These are phyloP conservation scores for Harlomillsia oculata DNA, from an alignment of 1,140 invertebrate genomes.

Conservation along the genomic window DNA sequence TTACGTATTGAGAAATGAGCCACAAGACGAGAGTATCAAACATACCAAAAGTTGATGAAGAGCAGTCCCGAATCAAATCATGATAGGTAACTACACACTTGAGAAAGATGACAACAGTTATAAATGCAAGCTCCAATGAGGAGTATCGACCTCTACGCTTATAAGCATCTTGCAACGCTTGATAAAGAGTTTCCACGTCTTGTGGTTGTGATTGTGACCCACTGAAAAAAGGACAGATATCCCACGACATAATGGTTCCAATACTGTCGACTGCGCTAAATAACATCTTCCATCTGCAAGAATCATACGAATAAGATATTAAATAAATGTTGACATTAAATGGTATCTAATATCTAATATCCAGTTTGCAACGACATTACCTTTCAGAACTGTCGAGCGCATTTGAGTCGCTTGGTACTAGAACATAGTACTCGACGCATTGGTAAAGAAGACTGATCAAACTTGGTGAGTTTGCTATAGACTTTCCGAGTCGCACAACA, in stretches of 20 bases:
- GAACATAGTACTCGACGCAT: conserved; percentile 33
- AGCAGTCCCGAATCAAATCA: conserved; percentile 9
- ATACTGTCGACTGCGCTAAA: conserved; percentile 28
- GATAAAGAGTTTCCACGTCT: conserved; percentile 15
- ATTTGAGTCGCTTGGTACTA: not conserved
- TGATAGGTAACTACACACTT: conserved; percentile 17
- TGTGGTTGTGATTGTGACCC: not conserved
- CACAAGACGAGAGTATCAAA: too few species aligned
- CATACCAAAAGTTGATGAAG: conserved; percentile 11
- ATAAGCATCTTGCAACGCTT: conserved; percentile 1
- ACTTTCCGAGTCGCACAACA: conserved; percentile 21
- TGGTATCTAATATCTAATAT: not conserved
- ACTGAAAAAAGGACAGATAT: conserved; percentile 23
- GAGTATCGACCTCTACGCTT: conserved; percentile 5
- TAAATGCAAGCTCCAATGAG: conserved; percentile 26
- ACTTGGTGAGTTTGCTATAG: conserved; percentile 16
- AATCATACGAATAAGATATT: not conserved
- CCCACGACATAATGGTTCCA: conserved; percentile 21
- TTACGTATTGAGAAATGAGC: too few species aligned
- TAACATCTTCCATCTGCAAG: conserved; percentile 27
- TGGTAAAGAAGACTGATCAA: conserved; percentile 24
- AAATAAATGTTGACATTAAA: not conserved
- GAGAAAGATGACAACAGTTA: conserved; percentile 27
- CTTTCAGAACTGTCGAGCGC: not conserved
- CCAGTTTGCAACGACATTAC: not conserved